Evolutionary conservation across 2,888 invertebrate genomes (phyloP).

Genomic region (Iselma pallidipennis): DNA sequence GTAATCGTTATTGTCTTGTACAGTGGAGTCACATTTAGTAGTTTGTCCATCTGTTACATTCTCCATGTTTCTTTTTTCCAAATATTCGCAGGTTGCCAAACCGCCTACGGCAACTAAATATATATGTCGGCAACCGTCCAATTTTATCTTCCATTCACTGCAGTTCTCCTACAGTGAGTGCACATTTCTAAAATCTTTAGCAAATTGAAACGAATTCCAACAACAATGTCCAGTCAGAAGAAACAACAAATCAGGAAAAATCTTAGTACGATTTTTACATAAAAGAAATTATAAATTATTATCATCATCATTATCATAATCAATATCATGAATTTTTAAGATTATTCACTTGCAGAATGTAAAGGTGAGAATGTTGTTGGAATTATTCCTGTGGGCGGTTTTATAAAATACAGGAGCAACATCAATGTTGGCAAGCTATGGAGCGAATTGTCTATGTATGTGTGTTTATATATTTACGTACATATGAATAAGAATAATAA

Average conservation of each 20-base stretch:
- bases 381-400: constrained; percentile 18
- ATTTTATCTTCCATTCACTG: constrained; percentile 59
- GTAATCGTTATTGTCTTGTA: not conserved
- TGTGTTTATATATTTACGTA: constrained; percentile 9
- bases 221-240: no score
- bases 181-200: constrained; percentile 30
- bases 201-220: constrained; percentile 10
- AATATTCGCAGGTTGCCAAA: constrained; percentile 57
- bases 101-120: constrained; percentile 59
- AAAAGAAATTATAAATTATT: no score
- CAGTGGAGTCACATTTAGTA: constrained; percentile 35
- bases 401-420: not conserved
- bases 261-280: no score
- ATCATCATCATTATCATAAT: no score
- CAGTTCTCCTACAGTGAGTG: constrained; percentile 40
- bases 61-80: constrained; percentile 49
- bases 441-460: not conserved
- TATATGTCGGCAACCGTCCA: constrained; percentile 57
- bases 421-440: not conserved
- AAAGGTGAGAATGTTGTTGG: constrained; percentile 6
- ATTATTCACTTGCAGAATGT: not conserved
- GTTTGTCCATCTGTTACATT: constrained; percentile 56
- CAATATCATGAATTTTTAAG: not conserved
- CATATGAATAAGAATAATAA: constrained; percentile 35
- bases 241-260: no score